Evolutionary conservation across 2,797 vertebrate species (phyloP), one percentile per base, ranked within the genome.

Genomic region (Chaenodraco wilsoni): DNA sequence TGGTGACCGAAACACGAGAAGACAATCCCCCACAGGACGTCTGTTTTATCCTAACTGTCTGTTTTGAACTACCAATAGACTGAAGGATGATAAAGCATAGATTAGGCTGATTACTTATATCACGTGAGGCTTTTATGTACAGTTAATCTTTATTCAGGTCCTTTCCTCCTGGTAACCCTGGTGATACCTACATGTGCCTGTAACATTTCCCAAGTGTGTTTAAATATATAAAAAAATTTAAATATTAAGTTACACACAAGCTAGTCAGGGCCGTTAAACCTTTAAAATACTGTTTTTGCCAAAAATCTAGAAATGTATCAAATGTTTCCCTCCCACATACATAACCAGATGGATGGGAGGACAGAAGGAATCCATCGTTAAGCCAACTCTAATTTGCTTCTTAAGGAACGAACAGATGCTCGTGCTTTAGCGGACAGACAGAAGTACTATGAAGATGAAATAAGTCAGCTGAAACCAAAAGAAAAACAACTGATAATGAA

Each of bases 171-270:
- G 62, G 72, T 81, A 74, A 79, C 83, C 82, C 76, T 75, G 58
- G 71, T 84, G 78, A 77, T 76, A 81, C 84, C 89, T 78, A 69
- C 62, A 90, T 84, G 92, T 93, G 92, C 91, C 92, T 93, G 87
- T 84, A 78, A 84, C 64, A 61, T 68, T 9, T 85, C 70, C 60
- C 55, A 11, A 23, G 40, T 43, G 51, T 52, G 51, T 51, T 40
- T 49, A 72, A 58, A 76, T 21, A 52, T 69, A 62, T 68, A 43
- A 67, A 55, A 64, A 66, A 46, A 21, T 9, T 41, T 21, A 72
- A 73, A 62, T 7, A 37, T 7, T 21, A 5, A 62, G 17, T 40
- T n/a, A 68, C 51, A 60, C 48, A 61, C 33, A 60, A 72, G 68
- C 54, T 71, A 69, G 50, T 63, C 59, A 74, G 69, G 57, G 61